phyloP scores from a whole-genome alignment of 2,888 invertebrate genomes.

The Amphiduros pacificus region DNA sequence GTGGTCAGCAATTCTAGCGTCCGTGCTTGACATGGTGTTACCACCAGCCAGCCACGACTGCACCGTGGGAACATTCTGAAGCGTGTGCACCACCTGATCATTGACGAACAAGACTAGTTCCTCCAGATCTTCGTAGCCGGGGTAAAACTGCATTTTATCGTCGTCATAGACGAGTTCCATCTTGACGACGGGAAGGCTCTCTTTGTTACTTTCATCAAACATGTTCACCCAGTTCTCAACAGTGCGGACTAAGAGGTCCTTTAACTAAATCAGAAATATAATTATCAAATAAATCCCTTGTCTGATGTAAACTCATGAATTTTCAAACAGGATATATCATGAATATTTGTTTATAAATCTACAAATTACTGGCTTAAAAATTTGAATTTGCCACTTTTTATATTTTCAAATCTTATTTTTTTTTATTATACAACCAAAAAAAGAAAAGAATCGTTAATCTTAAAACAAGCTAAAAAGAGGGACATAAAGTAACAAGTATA shows the following conservation, averaged over 20 bases:
- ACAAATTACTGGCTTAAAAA: too few relatives aligned
- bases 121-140: conserved; percentile 55
- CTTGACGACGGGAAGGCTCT: conserved; percentile 54
- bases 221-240: conserved; percentile 53
- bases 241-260: conserved; percentile 54
- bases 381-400: too few relatives aligned
- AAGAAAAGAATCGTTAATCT: too few relatives aligned
- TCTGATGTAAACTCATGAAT: too few relatives aligned
- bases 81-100: conserved; percentile 50
- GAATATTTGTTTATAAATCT: too few relatives aligned
- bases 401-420: too few relatives aligned
- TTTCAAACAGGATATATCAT: too few relatives aligned
- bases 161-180: conserved; percentile 60
- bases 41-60: conserved; percentile 57
- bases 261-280: too few relatives aligned
- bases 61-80: conserved; percentile 53
- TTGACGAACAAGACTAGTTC: conserved; percentile 55
- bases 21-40: conserved; percentile 49
- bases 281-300: too few relatives aligned
- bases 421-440: too few relatives aligned
- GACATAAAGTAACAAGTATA: too few relatives aligned
- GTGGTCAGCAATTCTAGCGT: conserved; percentile 52
- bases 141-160: conserved; percentile 59
- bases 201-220: conserved; percentile 55
- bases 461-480: too few relatives aligned